Evolutionary conservation across 2,797 vertebrate genomes (phyloP), one percentile per base, ranked within the genome.

Genomic region (Orientallactaga sibirica): DNA sequence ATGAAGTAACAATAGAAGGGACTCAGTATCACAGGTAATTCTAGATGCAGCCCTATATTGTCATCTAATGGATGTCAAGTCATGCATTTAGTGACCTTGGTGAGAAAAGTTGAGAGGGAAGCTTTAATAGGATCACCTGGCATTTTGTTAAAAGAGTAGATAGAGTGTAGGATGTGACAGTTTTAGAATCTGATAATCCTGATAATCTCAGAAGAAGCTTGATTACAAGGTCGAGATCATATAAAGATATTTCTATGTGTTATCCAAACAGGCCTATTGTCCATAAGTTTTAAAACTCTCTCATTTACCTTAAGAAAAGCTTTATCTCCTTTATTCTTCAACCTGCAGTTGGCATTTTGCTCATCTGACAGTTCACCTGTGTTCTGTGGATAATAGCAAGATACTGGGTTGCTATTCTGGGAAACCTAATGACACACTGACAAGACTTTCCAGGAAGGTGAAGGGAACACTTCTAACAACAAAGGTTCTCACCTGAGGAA

Each of bases 351-450:
- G 25, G 6, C 24, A 86, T 73, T 85, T 81, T 88, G 12, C 7
- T 88, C 77, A 74, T 73, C 41, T 92, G 85, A 90, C 33, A 94
- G 68, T 86, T 93, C 66, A 79, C 70, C 15, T 83, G 24, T 74
- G 27, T 41, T 73, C 71, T 84, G 27, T 52, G 24, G 48, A 55
- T 86, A 90, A 94, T 33, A 91, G 33, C 41, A 67, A 11, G 19
- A 75, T 80, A 48, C 15, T 20, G 29, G n/a, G 41, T 79, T 86
- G 73, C 33, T 92, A 66, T 80, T 92, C 29, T 10, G 80, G 68
- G 52, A 70, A 75, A 67, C 67, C 48, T 86, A 93, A 88, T 62
- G 29, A 86, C 64, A 43, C 22, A 68, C 74, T 81, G 64, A 74
- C 64, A 74, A 88, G 25, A 75, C 7, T 90, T 8, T 83, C 24